Conservation (phyloP, 2,797 vertebrate genomes). For the Typhlichthys eigenmanni region DNA sequence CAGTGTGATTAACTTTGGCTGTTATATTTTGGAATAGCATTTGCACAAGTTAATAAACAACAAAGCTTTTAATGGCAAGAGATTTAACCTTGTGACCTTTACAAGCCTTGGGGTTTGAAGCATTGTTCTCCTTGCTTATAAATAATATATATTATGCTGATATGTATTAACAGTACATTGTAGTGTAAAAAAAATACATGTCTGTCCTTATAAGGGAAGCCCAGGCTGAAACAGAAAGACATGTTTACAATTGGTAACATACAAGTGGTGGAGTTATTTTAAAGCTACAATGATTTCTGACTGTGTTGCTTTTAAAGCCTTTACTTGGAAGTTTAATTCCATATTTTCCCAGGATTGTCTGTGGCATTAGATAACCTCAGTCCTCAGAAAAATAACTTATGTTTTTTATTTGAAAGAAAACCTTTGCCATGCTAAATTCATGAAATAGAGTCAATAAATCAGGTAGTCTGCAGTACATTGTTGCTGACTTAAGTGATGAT, state of each 20-base stretch:
- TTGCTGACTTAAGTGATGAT: too few relatives aligned
- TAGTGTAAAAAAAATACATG: neutral
- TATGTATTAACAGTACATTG: too few relatives aligned
- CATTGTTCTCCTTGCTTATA: conserved; percentile 1
- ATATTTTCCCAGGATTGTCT: conserved; percentile 13
- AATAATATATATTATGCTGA: too few relatives aligned
- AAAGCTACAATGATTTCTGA: conserved; percentile 28
- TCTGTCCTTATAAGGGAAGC: conserved; percentile 4
- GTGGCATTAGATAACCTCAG: too few relatives aligned
- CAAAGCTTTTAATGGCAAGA: conserved; percentile 35
- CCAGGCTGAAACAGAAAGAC: conserved; percentile 9
- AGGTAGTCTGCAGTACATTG: too few relatives aligned
- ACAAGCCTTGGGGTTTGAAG: conserved; percentile 14
- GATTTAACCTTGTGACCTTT: conserved; percentile 34
- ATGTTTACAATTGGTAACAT: conserved; percentile 22
- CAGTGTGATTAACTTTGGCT: conserved; percentile 32
- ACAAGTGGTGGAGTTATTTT: conserved; percentile 14
- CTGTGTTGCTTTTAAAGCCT: conserved; percentile 20
- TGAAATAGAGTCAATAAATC: too few relatives aligned
- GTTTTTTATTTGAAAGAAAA: neutral
- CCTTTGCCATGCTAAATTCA: too few relatives aligned
- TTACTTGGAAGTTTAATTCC: conserved; percentile 24
- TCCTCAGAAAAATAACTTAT: conserved; percentile 19
- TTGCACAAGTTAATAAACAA: conserved; percentile 31
- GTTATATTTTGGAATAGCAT: neutral